Conservation (phyloP, 2,797 vertebrate species). For the Meriones psammophilus region DNA sequence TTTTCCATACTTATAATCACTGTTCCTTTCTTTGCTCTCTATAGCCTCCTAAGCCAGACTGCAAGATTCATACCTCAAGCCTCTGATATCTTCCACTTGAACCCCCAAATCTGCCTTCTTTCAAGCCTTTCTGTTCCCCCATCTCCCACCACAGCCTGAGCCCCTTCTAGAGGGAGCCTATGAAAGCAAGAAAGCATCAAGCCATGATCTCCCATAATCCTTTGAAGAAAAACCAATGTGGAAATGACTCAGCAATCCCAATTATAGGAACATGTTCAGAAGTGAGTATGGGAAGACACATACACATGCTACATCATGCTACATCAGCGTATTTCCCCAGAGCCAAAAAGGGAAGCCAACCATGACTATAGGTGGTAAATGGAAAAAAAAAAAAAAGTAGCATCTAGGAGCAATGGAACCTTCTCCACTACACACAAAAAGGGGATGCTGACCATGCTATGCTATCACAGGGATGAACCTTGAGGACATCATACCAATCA, state of each 20-base stretch:
- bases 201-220: neutral
- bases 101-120: neutral
- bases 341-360: neutral
- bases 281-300: neutral
- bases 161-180: neutral
- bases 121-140: neutral
- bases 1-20: neutral
- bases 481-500: neutral
- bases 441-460: neutral
- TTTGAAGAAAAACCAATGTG: neutral
- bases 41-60: neutral
- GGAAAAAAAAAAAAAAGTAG: neutral
- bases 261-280: neutral
- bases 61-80: neutral
- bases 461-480: neutral
- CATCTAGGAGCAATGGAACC: neutral
- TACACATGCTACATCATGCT: neutral
- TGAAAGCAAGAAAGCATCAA: neutral
- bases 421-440: neutral
- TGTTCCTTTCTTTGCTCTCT: neutral
- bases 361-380: neutral
- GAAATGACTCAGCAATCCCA: conserved; percentile 24
- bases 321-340: neutral
- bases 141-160: neutral
- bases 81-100: neutral